These are phyloP conservation scores for Aplochiton taeniatus DNA, from an alignment of 2,797 vertebrate genomes.

Conservation along the genomic window DNA sequence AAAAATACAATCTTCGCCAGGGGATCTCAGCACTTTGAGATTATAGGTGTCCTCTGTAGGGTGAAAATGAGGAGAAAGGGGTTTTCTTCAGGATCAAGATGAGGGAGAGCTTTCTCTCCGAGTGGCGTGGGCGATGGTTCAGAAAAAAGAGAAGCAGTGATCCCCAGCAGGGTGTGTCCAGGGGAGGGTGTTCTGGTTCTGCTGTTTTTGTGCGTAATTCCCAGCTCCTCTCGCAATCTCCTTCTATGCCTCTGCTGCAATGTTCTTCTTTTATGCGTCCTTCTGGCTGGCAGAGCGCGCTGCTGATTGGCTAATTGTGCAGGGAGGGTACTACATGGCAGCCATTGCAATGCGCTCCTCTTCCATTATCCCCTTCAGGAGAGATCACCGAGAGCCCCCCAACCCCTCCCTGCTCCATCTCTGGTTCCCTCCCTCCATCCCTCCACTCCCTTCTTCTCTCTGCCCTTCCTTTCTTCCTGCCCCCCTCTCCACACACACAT, in stretches of 20 bases:
- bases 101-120: conserved; percentile 81
- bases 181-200: conserved; percentile 80
- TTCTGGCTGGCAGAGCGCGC: conserved; percentile 77
- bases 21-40: conserved; percentile 76
- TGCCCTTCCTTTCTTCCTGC: conserved; percentile 64
- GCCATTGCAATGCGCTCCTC: conserved; percentile 82
- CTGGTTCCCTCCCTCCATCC: conserved; percentile 31
- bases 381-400: conserved; percentile 67
- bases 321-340: conserved; percentile 83
- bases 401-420: conserved; percentile 17
- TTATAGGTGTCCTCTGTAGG: conserved; percentile 79
- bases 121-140: conserved; percentile 80
- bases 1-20: conserved; percentile 75
- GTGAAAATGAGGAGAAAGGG: conserved; percentile 79
- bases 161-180: conserved; percentile 86
- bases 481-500: conserved; percentile 67
- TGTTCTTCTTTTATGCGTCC: conserved; percentile 87
- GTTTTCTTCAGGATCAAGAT: conserved; percentile 74
- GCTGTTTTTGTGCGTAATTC: conserved; percentile 77
- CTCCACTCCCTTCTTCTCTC: conserved; percentile 44
- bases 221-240: conserved; percentile 80
- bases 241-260: conserved; percentile 87
- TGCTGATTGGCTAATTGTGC: conserved; percentile 86
- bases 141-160: conserved; percentile 77
- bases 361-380: conserved; percentile 83